Conservation (phyloP, 2,888 invertebrate genomes). For the Oscheius sp. region DNA sequence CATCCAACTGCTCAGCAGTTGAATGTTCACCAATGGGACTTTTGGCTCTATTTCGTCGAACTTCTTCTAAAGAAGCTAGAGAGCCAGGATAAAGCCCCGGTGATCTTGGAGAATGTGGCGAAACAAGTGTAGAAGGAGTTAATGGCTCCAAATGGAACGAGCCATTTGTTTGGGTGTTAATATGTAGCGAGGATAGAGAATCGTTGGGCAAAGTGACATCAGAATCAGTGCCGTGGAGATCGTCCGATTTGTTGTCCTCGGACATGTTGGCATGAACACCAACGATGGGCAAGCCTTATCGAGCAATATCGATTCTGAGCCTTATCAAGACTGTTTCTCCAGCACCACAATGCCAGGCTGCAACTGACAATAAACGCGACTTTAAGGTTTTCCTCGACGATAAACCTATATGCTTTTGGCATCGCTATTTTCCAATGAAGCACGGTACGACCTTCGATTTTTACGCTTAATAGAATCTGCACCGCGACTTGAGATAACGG, state of each 20-base stretch:
- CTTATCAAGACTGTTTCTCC: conserved; percentile 31
- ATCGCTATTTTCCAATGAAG: too few relatives aligned
- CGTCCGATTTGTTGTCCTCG: conserved; percentile 26
- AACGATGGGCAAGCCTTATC: conserved; percentile 19
- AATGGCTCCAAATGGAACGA: conserved; percentile 34
- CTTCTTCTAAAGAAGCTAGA: conserved; percentile 41
- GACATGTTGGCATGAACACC: conserved; percentile 33
- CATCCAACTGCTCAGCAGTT: conserved; percentile 46
- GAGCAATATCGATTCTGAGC: conserved; percentile 28
- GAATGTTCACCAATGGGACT: conserved; percentile 23
- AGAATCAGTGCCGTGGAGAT: conserved; percentile 9
- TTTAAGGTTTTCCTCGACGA: not conserved
- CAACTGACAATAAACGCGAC: conserved; percentile 10
- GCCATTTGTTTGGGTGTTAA: conserved; percentile 10
- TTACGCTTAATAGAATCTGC: not conserved
- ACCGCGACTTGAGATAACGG: too few relatives aligned
- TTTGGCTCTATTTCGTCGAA: conserved; percentile 14
- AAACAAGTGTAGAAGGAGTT: conserved; percentile 33
- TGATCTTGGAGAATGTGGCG: conserved; percentile 7
- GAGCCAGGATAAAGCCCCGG: conserved; percentile 52
- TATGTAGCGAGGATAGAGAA: conserved; percentile 25
- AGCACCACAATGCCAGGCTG: conserved; percentile 30
- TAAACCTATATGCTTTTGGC: not conserved
- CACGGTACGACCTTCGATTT: not conserved
- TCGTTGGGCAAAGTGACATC: conserved; percentile 11